Evolutionary conservation across 2,797 vertebrate genomes (phyloP), one percentile per base, ranked within the genome.

Genomic region (Tarsius wallacei): DNA sequence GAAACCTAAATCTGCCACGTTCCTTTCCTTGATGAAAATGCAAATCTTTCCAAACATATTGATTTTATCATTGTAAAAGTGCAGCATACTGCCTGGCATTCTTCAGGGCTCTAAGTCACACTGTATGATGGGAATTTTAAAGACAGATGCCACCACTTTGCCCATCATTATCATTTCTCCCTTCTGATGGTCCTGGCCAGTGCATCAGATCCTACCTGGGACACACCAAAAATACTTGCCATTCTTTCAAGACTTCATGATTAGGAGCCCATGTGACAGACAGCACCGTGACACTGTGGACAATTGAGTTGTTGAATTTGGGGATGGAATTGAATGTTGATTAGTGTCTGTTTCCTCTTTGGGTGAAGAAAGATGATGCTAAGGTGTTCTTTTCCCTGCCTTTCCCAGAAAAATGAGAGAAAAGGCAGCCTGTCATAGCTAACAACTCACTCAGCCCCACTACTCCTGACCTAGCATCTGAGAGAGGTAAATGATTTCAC

Each of bases 401-500:
- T 97, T 95, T 96, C 87, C 93, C 87, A 91, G 90, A 96, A 94
- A 95, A 90, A 97, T 91, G 85, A 97, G 70, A 87, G 73, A 97
- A 98, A 97, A 96, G 84, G 93, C 91, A 93, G 64, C 13, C 2
- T 95, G 93, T 94, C 94, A 93, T 85, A 96, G 93, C 61, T 98
- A 97, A 97, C 31, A 21, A 95, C 76, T 91, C 70, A 93, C 96
- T 97, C 90, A 95, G 90, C 66, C 96, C 96, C 94, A 90, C 97
- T 96, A 96, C 97, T 97, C 71, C 86, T 95, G 91, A 84, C 88
- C 97, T 97, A 97, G 95, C 80, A 97, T 91, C 94, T 93, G 53
- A 97, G 88, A 98, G 88, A 93, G 82, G 91, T 94, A 97, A 97
- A 97, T 96, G 96, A 96, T 91, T 97, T 97, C 96, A 95, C 97